Percentiles rank a stretch among this genome's conserved stretches.
Evolutionary conservation across 23 tunicate genomes (phyloP).

Genomic region (Clavelina lepadiformis): DNA sequence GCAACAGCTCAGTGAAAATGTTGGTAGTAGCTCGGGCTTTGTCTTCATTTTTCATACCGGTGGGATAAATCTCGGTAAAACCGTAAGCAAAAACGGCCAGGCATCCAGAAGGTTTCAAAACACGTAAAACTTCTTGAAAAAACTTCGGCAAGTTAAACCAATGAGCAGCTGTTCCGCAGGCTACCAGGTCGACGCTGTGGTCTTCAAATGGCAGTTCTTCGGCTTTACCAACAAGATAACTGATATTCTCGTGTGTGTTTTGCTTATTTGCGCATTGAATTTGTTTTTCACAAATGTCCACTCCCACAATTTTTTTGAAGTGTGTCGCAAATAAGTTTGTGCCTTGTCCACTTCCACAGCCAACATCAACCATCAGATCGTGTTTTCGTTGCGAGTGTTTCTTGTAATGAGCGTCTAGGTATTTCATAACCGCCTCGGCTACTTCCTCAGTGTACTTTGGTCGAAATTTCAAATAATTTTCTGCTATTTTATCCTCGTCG

Average conservation of each 20-base stretch:
- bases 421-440: neutral
- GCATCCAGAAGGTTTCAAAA: slow-evolving; percentile 39
- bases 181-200: slow-evolving; percentile 26
- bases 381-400: neutral
- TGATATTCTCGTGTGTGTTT: neutral
- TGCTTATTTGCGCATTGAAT: slow-evolving; percentile 22
- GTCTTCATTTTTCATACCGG: no score
- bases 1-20: no score
- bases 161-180: slow-evolving; percentile 34
- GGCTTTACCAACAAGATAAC: slow-evolving; percentile 16
- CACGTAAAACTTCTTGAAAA: slow-evolving; percentile 25
- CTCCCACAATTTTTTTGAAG: slow-evolving; percentile 5
- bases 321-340: slow-evolving; percentile 6
- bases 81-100: slow-evolving; percentile 28
- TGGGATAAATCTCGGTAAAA: slow-evolving; percentile 2
- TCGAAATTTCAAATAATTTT: no score
- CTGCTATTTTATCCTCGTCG: no score
- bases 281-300: slow-evolving; percentile 25
- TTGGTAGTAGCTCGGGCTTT: no score
- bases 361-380: slow-evolving; percentile 28
- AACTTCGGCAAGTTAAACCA: slow-evolving; percentile 47
- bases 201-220: slow-evolving; percentile 29
- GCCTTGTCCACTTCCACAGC: slow-evolving; percentile 48
- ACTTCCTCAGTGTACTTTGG: neutral
- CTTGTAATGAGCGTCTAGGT: neutral